Evolutionary conservation across 1,140 invertebrate genomes (phyloP).

Genomic region (Bicyclus anynana): DNA sequence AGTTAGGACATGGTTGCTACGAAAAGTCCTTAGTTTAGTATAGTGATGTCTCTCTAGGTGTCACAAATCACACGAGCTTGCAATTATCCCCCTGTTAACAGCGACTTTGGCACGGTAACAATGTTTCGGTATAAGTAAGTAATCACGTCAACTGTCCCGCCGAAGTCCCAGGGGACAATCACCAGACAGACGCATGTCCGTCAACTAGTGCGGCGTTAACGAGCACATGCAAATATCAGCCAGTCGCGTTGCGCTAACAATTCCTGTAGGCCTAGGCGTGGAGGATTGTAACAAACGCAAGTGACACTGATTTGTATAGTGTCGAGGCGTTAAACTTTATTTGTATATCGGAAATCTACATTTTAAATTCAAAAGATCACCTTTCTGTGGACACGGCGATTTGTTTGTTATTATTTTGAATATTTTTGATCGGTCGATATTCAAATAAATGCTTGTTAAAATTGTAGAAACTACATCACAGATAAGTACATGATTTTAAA

Average conservation of each 20-base stretch:
- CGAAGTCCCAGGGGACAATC: slow-evolving; percentile 35
- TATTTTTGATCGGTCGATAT: too few relatives aligned
- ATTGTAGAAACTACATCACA: too few relatives aligned
- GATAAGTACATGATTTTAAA: too few relatives aligned
- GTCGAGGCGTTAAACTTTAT: slow-evolving; percentile 3
- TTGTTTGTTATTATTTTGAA: too few relatives aligned
- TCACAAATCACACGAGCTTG: slow-evolving; percentile 10
- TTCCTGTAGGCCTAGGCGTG: slow-evolving; percentile 32
- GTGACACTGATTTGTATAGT: slow-evolving; percentile 7
- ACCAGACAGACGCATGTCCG: slow-evolving; percentile 58
- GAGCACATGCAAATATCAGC: slow-evolving; percentile 66
- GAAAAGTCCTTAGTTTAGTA: neutral
- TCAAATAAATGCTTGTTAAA: too few relatives aligned
- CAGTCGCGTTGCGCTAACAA: slow-evolving; percentile 48
- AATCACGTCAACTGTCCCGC: slow-evolving; percentile 24
- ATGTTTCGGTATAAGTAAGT: slow-evolving; percentile 38
- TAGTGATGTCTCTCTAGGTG: slow-evolving; percentile 20
- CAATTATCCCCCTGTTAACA: slow-evolving; percentile 19
- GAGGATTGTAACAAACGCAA: slow-evolving; percentile 1
- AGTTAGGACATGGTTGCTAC: neutral
- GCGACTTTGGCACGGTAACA: slow-evolving; percentile 25
- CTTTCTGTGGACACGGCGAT: neutral
- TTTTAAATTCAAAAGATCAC: neutral
- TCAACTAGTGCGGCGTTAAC: slow-evolving; percentile 64
- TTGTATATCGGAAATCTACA: neutral